Evolutionary conservation across 2,797 vertebrate genomes (phyloP).

Genomic region (Psittacula echo): DNA sequence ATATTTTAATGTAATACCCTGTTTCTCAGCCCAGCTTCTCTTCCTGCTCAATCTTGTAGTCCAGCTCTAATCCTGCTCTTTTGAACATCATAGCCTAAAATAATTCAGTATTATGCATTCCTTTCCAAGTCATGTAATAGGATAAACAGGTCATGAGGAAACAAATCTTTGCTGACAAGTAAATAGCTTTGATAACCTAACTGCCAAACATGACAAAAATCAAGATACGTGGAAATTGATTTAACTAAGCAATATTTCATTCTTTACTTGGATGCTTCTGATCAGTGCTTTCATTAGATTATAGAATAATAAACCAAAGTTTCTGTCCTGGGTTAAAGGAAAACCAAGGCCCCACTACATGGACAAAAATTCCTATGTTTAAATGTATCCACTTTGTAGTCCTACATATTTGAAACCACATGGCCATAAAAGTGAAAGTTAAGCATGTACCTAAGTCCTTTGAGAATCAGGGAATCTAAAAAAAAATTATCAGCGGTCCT

Average conservation of each 20-base stretch:
- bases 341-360: not conserved
- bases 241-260: not conserved
- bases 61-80: not conserved
- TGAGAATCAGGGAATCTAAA: not conserved
- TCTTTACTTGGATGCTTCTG: not conserved
- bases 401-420: not conserved
- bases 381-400: not conserved
- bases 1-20: not conserved
- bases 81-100: not conserved
- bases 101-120: not conserved
- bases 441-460: not conserved
- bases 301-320: not conserved
- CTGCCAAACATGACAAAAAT: not conserved
- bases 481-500: not conserved
- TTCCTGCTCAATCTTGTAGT: not conserved
- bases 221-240: not conserved
- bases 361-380: not conserved
- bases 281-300: not conserved
- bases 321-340: not conserved
- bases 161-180: not conserved
- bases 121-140: not conserved
- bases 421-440: not conserved
- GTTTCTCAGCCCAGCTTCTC: not conserved
- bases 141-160: not conserved
- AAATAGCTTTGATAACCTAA: conserved; percentile 7